Conservation (phyloP, 2,888 invertebrate genomes). For the Pseudoips prasinana region DNA sequence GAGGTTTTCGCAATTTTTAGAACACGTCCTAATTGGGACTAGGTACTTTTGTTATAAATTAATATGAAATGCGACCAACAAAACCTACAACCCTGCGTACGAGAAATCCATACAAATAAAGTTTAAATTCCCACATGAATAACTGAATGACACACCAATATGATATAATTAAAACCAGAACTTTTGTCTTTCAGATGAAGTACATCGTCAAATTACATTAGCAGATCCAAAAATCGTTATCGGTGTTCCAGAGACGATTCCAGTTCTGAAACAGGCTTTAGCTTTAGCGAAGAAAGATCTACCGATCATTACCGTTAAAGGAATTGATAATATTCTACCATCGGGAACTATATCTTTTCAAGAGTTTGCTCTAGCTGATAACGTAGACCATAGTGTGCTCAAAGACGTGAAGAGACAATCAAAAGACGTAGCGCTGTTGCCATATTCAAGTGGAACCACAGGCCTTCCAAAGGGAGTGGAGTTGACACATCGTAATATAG, state of each 20-base stretch:
- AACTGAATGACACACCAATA: too few relatives aligned
- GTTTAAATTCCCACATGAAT: too few relatives aligned
- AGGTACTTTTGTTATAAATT: too few relatives aligned
- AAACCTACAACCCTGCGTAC: too few relatives aligned
- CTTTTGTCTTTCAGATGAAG: conserved; percentile 88
- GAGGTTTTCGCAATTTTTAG: too few relatives aligned
- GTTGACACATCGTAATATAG: conserved; percentile 81
- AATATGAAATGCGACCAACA: too few relatives aligned
- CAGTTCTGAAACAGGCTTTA: conserved; percentile 69
- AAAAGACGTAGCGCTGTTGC: conserved; percentile 85
- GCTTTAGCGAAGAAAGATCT: conserved; percentile 61
- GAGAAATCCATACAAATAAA: too few relatives aligned
- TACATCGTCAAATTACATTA: conserved; percentile 81
- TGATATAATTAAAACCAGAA: too few relatives aligned
- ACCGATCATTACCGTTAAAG: conserved; percentile 72
- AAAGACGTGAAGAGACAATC: conserved; percentile 56
- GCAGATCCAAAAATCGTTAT: conserved; percentile 83
- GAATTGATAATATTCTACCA: conserved; percentile 52
- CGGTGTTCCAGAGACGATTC: conserved; percentile 78
- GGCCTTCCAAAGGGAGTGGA: conserved; percentile 90
- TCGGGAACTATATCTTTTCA: conserved; percentile 81
- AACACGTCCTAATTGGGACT: too few relatives aligned
- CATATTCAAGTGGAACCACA: conserved; percentile 93
- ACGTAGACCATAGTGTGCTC: conserved; percentile 71
- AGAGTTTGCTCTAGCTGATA: conserved; percentile 75